Base-by-base conservation (phyloP, 2,797 vertebrate species). In the Syngnathus acus region DNA sequence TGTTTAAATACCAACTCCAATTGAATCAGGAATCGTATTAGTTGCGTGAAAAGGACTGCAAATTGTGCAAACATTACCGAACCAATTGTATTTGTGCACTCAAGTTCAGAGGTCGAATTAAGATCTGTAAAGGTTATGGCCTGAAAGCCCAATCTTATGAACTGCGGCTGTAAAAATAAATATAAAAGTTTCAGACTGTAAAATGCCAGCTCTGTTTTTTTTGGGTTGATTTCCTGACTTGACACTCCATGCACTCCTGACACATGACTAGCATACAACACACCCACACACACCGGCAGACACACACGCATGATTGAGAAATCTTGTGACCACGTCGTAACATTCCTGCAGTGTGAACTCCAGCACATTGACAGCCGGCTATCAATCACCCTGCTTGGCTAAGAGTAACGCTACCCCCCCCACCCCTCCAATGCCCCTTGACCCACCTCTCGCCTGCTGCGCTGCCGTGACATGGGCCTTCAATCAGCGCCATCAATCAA, bases 261-360 rank as follows among this genome's bases (percentile, higher is more conserved):
- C 61, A 62, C 40, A 45, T 48, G 47, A 48, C 47, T 48, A 45
- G 43, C 60, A 62, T 7, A 62, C 60, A 43, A 61, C 59, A 42
- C 59, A 61, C 59, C n/a, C 39, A 23, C 16, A 62, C 60, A 45
- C 61, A 45, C 61, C 45, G 11, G 16, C 61, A 62, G 9, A 14
- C 60, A 45, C 60, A 64, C 63, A n/a, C 32, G 7, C 9, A 42
- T 13, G n/a, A 19, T 61, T 61, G 39, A 40, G 59, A 61, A 42
- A 61, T 42, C 59, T 61, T 11, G 17, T 21, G 39, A 61, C 38
- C 59, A 13, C 59, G 38, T 61, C n/a, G 5, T 61, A 61, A 61
- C 59, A 61, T 61, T 61, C 59, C 37, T 42, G 59, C n/a, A 42
- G 59, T 13, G 39, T 61, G 39, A 42, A 61, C 17, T 61, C 38